Evolutionary conservation across 2,797 vertebrate genomes (phyloP).

Genomic region (Gambelia wislizenii): DNA sequence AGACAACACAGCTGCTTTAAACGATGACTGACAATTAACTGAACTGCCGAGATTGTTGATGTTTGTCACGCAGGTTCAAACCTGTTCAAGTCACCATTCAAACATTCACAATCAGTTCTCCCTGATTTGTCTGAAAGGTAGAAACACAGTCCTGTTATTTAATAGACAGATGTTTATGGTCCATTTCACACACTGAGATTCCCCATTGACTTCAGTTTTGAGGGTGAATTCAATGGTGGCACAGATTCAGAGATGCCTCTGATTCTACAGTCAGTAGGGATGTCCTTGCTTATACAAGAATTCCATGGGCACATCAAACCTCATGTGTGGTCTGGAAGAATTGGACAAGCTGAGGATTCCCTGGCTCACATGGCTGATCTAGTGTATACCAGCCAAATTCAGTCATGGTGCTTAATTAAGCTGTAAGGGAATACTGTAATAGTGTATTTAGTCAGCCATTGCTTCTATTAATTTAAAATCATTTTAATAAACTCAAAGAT

Average conservation of each 20-base stretch:
- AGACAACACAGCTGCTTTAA: too few relatives aligned
- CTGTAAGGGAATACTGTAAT: not conserved
- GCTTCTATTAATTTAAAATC: not conserved
- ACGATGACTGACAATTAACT: too few relatives aligned
- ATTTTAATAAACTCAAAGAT: not conserved
- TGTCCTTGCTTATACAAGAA: not conserved
- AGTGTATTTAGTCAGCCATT: not conserved
- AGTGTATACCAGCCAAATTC: not conserved
- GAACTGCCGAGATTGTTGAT: too few relatives aligned
- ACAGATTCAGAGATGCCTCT: not conserved
- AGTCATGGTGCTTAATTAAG: not conserved
- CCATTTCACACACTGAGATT: not conserved
- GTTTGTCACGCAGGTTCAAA: too few relatives aligned
- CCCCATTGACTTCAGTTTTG: not conserved
- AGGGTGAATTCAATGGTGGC: not conserved
- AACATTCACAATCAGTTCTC: too few relatives aligned
- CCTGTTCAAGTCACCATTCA: too few relatives aligned
- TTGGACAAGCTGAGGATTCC: not conserved
- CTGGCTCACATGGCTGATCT: not conserved
- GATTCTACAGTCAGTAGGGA: not conserved
- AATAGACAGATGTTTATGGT: too few relatives aligned
- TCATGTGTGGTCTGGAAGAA: not conserved
- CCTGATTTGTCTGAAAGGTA: too few relatives aligned
- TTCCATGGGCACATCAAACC: not conserved
- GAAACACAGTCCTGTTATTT: too few relatives aligned